Evolutionary conservation across 2,113 vertebrate species (phyloP).

Genomic region (Bos javanicus): DNA sequence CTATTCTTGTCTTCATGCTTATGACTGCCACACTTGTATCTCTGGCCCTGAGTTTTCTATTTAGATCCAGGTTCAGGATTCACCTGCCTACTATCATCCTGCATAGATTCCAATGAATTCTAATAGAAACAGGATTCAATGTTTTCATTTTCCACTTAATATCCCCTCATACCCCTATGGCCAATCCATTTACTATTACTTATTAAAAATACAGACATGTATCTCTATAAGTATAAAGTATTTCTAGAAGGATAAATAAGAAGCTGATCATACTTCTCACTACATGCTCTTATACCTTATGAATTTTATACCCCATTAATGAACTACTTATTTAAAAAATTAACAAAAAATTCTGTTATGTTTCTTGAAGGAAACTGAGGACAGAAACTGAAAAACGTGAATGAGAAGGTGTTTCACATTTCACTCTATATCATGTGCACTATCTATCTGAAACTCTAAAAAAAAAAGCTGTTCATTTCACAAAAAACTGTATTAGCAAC

Average conservation of each 20-base stretch:
- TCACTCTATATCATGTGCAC: neutral
- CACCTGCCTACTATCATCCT: neutral
- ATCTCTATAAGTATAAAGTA: neutral
- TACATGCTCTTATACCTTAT: neutral
- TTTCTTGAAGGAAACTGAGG: neutral
- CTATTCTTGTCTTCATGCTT: neutral
- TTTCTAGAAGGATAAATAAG: neutral
- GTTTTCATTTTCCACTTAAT: neutral
- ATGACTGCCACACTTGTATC: neutral
- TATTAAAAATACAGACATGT: neutral
- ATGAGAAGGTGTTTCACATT: neutral
- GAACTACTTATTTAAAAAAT: neutral
- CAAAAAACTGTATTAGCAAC: neutral
- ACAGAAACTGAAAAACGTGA: neutral
- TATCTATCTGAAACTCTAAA: neutral
- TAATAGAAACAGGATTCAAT: neutral
- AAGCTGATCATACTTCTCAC: neutral
- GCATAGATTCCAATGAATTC: neutral
- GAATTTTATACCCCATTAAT: neutral
- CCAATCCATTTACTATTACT: neutral
- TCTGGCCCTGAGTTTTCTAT: neutral
- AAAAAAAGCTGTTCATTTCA: neutral
- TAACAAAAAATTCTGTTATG: neutral
- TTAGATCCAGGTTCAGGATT: neutral
- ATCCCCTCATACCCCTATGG: neutral